These are phyloP conservation scores for Melinaea marsaeus DNA, from an alignment of 2,888 invertebrate species.

Conservation along the genomic window DNA sequence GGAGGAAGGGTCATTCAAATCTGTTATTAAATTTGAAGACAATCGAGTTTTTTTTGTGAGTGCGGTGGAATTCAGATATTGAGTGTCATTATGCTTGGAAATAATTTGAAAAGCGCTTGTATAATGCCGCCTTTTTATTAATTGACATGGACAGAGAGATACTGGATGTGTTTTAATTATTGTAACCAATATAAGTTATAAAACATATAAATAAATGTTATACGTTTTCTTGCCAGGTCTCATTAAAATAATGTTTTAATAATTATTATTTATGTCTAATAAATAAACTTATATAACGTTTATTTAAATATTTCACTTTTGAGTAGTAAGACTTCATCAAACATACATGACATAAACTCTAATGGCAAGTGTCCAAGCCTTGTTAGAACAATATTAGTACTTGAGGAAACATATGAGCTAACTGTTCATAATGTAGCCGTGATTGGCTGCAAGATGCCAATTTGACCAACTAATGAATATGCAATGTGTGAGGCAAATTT, in stretches of 20 bases:
- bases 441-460: constrained; percentile 18
- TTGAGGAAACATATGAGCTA: neutral
- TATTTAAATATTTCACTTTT: no score
- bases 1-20: constrained; percentile 53
- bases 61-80: constrained; percentile 14
- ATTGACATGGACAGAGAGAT: constrained; percentile 1
- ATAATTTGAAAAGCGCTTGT: constrained; percentile 10
- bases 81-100: constrained; percentile 13
- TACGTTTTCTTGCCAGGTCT: no score
- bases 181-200: no score
- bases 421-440: constrained; percentile 7
- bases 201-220: no score
- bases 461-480: constrained; percentile 17
- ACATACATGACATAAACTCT: no score
- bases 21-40: constrained; percentile 68
- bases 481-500: constrained; percentile 6
- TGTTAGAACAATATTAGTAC: constrained; percentile 1
- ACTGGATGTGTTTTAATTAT: neutral
- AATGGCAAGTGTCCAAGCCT: neutral
- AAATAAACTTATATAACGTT: no score
- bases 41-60: constrained; percentile 41
- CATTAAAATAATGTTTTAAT: no score
- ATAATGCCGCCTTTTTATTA: constrained; percentile 8
- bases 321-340: no score
- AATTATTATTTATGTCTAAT: no score